Conservation (phyloP, 2,113 vertebrate species). For the Ellobius talpinus region DNA sequence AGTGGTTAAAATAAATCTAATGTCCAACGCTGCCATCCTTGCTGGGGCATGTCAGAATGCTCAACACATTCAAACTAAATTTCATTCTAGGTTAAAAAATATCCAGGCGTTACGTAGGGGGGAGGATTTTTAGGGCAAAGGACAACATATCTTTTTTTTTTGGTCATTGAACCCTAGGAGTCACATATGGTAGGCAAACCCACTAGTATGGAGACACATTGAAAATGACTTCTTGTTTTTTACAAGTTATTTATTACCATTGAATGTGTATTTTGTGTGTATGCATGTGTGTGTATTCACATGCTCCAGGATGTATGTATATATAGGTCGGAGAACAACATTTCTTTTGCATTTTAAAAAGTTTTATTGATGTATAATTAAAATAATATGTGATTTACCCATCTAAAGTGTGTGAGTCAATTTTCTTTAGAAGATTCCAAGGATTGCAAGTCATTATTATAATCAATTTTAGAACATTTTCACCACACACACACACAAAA, state of each 20-base stretch:
- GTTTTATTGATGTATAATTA: too few species aligned
- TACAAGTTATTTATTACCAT: not conserved
- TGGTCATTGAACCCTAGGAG: not conserved
- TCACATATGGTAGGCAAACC: not conserved
- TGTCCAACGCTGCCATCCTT: not conserved
- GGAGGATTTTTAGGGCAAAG: not conserved
- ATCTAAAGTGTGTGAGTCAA: too few species aligned
- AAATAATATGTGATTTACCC: too few species aligned
- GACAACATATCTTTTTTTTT: not conserved
- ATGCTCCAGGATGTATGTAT: not conserved
- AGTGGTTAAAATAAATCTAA: not conserved
- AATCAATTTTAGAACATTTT: too few species aligned
- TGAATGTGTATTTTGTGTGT: not conserved
- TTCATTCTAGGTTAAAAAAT: slow-evolving; percentile 12
- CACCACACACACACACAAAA: too few species aligned
- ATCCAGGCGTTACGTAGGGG: not conserved
- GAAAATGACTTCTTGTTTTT: not conserved
- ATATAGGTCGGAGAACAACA: too few species aligned
- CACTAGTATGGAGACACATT: not conserved
- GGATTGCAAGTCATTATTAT: too few species aligned
- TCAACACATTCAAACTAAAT: not conserved
- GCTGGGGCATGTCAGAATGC: not conserved
- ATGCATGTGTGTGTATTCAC: not conserved
- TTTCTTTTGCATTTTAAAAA: too few species aligned
- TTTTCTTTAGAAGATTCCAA: too few species aligned